These are phyloP conservation scores for Sebastiscus albofasciatus DNA, from an alignment of 2,797 vertebrate species.

Conservation along the genomic window DNA sequence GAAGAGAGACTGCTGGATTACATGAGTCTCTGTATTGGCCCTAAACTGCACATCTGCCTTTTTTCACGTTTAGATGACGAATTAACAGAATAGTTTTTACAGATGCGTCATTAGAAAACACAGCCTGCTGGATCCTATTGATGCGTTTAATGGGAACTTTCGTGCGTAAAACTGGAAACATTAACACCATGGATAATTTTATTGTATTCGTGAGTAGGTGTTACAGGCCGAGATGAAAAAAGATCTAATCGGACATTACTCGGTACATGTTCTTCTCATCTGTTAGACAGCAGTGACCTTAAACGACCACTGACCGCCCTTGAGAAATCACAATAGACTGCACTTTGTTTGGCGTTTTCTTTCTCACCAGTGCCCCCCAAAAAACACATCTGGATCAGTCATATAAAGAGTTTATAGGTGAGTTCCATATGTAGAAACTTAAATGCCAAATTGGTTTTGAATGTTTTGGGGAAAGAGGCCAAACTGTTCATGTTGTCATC, in stretches of 20 bases:
- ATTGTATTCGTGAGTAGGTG: not conserved
- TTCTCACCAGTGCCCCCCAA: not conserved
- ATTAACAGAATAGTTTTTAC: not conserved
- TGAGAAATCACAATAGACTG: constrained; percentile 5
- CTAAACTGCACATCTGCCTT: not conserved
- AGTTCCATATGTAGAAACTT: constrained; percentile 35
- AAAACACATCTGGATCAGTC: constrained; percentile 56
- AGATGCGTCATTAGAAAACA: not conserved
- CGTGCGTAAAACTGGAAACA: constrained; percentile 43
- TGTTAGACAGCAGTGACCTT: constrained; percentile 63
- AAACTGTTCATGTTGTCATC: constrained; percentile 17
- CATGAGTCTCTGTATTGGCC: not conserved
- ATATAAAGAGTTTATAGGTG: constrained; percentile 52
- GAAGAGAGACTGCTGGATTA: not conserved
- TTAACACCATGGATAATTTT: constrained; percentile 34
- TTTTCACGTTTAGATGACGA: not conserved
- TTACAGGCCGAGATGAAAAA: not conserved
- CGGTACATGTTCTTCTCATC: constrained; percentile 13
- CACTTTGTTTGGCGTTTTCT: constrained; percentile 19
- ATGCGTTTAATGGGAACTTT: constrained; percentile 10
- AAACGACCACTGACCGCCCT: constrained; percentile 46
- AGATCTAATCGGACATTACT: not conserved
- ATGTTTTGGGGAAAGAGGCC: constrained; percentile 25
- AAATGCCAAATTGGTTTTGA: constrained; percentile 29
- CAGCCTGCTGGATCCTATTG: not conserved